Evolutionary conservation across 2,797 vertebrate species (phyloP), one percentile per base, ranked within the genome.

Genomic region (Vespertilio murinus): DNA sequence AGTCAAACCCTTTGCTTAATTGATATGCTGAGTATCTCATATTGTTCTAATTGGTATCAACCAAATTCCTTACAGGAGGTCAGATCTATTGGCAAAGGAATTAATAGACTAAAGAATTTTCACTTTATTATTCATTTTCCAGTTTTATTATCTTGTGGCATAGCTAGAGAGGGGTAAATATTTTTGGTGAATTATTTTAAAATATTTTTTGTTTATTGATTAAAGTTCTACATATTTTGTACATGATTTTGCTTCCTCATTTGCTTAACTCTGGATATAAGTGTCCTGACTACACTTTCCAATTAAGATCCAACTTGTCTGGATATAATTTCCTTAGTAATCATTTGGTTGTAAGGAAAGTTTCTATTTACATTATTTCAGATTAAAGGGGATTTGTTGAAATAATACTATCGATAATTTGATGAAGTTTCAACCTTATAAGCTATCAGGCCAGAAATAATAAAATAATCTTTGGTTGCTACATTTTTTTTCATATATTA

Each of bases 31-130:
- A 93, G 33, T 52, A 28, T 88, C 45, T 91, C 79, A 95, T 35
- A 92, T 75, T 84, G 2, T 86, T 78, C 4, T 65, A 30, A 1
- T 52, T 83, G 64, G 16, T 70, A 77, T 8, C 49, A 87, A 52
- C 45, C 59, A 92, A 70, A 93, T 80, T 92, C 65, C 87, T 79
- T 35, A 96, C 64, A 92, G 87, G 79, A 93, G 56, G 1, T 45
- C n/a, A 49, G 2, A 65, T 77, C 7, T 45, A 0, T 40, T 80
- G 22, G 5, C 2, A 59, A 86, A 73, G n/a, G 30, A 52, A 59
- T 42, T 49, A 20, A 42, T 47, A 84, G 28, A 52, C 4, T 35
- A 8, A 94, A 86, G 18, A 11, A 5, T 71, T 22, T 54, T 74
- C 13, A 88, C 8, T 82, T 18, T 20, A 23, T 59, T 47, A 20